Conservation (phyloP, 2,113 vertebrate species). For the Pleuronectes platessa region DNA sequence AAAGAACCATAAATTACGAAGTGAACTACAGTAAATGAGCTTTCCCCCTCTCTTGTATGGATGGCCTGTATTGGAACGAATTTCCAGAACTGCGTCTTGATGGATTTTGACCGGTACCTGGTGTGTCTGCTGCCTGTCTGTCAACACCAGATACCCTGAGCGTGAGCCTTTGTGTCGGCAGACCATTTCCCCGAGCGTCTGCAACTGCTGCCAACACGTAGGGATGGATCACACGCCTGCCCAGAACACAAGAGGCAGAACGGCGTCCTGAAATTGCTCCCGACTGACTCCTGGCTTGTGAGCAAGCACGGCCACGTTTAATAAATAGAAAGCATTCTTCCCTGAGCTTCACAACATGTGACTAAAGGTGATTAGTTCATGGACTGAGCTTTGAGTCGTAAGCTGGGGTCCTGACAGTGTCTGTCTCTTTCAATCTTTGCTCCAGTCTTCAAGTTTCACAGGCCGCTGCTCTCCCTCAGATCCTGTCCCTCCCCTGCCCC, state of each 20-base stretch:
- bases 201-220: slow-evolving; percentile 61
- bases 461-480: slow-evolving; percentile 48
- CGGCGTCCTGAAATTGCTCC: slow-evolving; percentile 52
- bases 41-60: slow-evolving; percentile 26
- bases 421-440: slow-evolving; percentile 51
- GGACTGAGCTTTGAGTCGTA: slow-evolving; percentile 48
- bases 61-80: slow-evolving; percentile 44
- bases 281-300: slow-evolving; percentile 56
- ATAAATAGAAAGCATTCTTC: slow-evolving; percentile 60
- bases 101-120: slow-evolving; percentile 72
- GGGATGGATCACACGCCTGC: slow-evolving; percentile 56
- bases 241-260: slow-evolving; percentile 46
- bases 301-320: slow-evolving; percentile 54
- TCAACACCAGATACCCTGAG: slow-evolving; percentile 73
- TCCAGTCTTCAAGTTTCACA: slow-evolving; percentile 72
- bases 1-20: background rate
- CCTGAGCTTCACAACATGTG: slow-evolving; percentile 52
- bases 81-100: slow-evolving; percentile 68
- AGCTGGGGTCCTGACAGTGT: slow-evolving; percentile 49
- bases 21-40: slow-evolving; percentile 14
- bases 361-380: slow-evolving; percentile 65
- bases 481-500: slow-evolving; percentile 51
- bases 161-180: slow-evolving; percentile 53
- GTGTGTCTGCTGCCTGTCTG: slow-evolving; percentile 74
- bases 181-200: slow-evolving; percentile 45